Conservation (phyloP, 2,113 vertebrate species). For the Sapayoa aenigma region DNA sequence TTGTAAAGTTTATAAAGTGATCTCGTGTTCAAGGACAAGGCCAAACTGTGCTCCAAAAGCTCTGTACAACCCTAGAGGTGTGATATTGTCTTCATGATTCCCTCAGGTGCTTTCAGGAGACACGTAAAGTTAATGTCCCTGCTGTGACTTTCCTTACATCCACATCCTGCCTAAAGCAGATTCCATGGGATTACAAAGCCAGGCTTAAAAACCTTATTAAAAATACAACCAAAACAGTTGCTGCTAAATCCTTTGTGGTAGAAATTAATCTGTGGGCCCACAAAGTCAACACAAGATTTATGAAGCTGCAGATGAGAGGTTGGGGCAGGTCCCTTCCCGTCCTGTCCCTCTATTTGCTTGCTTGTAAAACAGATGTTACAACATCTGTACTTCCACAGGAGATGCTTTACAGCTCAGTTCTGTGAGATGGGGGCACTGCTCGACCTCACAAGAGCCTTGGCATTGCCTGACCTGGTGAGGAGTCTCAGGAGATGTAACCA, state of each 20-base stretch:
- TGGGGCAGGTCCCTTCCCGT: not conserved
- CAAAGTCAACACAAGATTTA: not conserved
- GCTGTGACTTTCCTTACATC: not conserved
- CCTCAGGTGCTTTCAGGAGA: not conserved
- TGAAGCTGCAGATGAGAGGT: not conserved
- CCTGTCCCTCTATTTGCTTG: not conserved
- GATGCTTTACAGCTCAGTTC: not conserved
- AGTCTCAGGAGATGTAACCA: not conserved
- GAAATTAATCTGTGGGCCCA: not conserved
- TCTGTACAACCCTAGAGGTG: not conserved
- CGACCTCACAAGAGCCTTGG: fast-evolving
- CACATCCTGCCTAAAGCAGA: not conserved
- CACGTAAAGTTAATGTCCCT: not conserved
- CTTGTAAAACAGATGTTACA: not conserved
- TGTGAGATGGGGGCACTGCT: not conserved
- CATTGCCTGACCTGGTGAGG: not conserved
- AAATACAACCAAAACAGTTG: not conserved
- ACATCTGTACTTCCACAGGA: not conserved
- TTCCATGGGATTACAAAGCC: fast-evolving
- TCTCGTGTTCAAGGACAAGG: not conserved
- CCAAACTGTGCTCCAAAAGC: not conserved
- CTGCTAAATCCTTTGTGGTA: not conserved
- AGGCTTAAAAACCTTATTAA: not conserved
- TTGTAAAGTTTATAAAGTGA: not conserved
- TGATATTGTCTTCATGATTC: not conserved